These are phyloP conservation scores for Alosa sapidissima DNA, from an alignment of 2,797 vertebrate genomes.

Conservation along the genomic window DNA sequence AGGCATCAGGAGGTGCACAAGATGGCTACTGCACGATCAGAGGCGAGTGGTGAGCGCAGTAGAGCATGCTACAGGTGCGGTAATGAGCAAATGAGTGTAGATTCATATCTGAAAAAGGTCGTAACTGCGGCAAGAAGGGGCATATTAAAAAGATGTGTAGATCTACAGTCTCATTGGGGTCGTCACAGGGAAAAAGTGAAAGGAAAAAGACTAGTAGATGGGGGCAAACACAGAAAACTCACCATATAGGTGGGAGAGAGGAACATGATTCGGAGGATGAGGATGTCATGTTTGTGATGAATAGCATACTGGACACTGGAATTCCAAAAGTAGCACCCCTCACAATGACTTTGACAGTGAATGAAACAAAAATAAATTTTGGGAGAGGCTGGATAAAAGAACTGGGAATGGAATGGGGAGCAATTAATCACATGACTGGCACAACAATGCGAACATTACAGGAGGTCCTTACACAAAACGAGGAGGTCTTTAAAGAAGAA, in stretches of 20 bases:
- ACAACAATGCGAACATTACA: not conserved
- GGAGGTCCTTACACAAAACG: constrained; percentile 9
- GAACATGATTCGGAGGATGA: constrained; percentile 21
- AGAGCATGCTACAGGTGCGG: constrained; percentile 28
- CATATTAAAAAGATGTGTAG: constrained; percentile 26
- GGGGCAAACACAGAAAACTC: not conserved
- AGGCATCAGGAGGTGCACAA: constrained; percentile 6
- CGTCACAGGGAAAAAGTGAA: not conserved
- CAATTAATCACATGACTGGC: constrained; percentile 21
- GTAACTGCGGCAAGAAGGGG: constrained; percentile 21
- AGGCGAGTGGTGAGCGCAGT: not conserved
- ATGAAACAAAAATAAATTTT: constrained; percentile 22
- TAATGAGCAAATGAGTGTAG: constrained; percentile 23
- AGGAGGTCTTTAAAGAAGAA: constrained; percentile 38
- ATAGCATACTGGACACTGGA: not conserved
- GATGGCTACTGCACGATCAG: not conserved
- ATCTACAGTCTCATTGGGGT: not conserved
- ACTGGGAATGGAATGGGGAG: constrained; percentile 24
- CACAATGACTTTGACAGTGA: constrained; percentile 18
- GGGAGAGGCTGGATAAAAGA: constrained; percentile 28
- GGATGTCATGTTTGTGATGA: constrained; percentile 28
- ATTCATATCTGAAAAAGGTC: constrained; percentile 20
- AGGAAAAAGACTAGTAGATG: not conserved
- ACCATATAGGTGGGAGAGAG: not conserved
- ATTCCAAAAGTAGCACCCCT: constrained; percentile 17